Conservation (phyloP, 1,140 invertebrate species). For the Oryctes rhinoceros region DNA sequence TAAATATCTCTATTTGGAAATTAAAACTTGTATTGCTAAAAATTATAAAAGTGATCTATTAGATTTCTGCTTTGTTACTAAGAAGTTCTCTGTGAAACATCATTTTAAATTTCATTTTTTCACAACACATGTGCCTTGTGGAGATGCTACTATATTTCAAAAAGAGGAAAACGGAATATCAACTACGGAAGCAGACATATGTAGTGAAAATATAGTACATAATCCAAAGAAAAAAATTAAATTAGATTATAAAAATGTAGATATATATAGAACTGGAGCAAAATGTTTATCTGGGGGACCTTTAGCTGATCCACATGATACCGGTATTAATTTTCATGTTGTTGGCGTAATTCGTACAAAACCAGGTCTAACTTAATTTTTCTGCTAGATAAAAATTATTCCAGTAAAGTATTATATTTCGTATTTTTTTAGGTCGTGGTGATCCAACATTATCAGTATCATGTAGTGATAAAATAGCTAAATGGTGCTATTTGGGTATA, state of each 20-base stretch:
- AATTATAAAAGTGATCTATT: slow-evolving; percentile 11
- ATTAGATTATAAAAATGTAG: slow-evolving; percentile 54
- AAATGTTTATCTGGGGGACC: slow-evolving; percentile 74
- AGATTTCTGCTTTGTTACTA: background rate
- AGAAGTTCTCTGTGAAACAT: slow-evolving; percentile 64
- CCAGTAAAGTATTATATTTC: background rate
- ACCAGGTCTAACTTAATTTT: slow-evolving; percentile 66
- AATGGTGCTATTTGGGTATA: slow-evolving; percentile 86
- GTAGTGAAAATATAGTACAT: slow-evolving; percentile 47
- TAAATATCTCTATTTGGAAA: slow-evolving; percentile 76
- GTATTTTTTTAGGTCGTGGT: slow-evolving; percentile 67
- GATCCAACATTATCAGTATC: slow-evolving; percentile 88
- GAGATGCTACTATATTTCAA: slow-evolving; percentile 91
- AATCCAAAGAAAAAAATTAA: slow-evolving; percentile 56
- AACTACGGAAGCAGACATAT: slow-evolving; percentile 45
- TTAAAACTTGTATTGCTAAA: slow-evolving; percentile 60
- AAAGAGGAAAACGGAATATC: slow-evolving; percentile 61
- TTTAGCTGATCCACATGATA: slow-evolving; percentile 65
- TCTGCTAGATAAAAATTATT: background rate
- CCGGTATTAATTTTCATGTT: slow-evolving; percentile 74
- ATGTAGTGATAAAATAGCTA: slow-evolving; percentile 92
- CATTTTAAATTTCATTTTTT: slow-evolving; percentile 84
- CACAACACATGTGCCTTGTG: slow-evolving; percentile 89
- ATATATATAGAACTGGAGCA: slow-evolving; percentile 87
- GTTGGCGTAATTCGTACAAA: slow-evolving; percentile 84